phyloP scores from a whole-genome alignment of 1,140 invertebrate species.

The Pteromalus puparum region DNA sequence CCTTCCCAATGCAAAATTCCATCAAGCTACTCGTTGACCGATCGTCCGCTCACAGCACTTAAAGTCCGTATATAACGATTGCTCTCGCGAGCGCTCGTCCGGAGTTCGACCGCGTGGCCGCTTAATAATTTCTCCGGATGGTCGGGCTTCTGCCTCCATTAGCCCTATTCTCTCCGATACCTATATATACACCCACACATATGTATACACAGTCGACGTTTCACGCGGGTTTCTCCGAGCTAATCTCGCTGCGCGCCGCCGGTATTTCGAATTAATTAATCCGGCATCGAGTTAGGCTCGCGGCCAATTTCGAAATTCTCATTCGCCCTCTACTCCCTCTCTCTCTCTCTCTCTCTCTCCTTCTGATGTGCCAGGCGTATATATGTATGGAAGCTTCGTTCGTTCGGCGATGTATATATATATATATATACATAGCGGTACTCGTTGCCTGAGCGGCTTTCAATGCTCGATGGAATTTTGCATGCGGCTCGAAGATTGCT shows the following conservation, averaged over 20 bases:
- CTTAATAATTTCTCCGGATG: constrained; percentile 14
- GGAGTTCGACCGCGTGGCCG: background rate
- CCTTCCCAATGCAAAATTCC: background rate
- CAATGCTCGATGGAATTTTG: constrained; percentile 24
- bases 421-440: background rate
- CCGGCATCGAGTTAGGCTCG: constrained; percentile 63
- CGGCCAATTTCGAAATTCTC: constrained; percentile 62
- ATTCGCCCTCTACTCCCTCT: constrained; percentile 52
- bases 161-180: background rate
- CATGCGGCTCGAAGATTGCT: background rate
- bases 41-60: background rate
- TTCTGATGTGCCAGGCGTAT: constrained; percentile 15
- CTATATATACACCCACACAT: background rate
- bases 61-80: background rate
- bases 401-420: background rate
- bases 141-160: background rate
- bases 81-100: too few species aligned
- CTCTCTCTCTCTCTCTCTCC: constrained; percentile 35
- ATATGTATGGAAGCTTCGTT: constrained; percentile 5
- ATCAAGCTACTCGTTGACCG: background rate
- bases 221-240: constrained; percentile 39
- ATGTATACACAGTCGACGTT: background rate
- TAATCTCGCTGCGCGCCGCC: constrained; percentile 62
- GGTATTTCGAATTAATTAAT: constrained; percentile 70
- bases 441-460: background rate